phyloP scores from a whole-genome alignment of 2,113 vertebrate species.

The Ictalurus furcatus region DNA sequence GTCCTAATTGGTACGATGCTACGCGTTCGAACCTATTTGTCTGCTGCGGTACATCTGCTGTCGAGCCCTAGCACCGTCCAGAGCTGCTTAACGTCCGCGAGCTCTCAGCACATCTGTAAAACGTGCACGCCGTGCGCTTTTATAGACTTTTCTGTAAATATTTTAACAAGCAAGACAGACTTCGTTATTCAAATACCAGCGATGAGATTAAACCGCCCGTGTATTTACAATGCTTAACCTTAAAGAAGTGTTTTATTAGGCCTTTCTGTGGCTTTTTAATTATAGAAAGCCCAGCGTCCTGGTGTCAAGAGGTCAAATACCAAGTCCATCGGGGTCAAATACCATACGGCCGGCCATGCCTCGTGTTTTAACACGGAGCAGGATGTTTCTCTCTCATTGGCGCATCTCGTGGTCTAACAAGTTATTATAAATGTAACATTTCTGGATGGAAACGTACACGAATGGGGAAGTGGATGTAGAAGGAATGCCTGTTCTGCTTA shows the following conservation, averaged over 20 bases:
- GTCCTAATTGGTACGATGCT: too few relatives aligned
- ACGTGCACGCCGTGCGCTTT: slow-evolving; percentile 14
- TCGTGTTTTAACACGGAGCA: neutral
- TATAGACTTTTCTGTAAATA: slow-evolving; percentile 44
- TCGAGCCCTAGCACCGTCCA: neutral
- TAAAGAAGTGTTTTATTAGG: slow-evolving; percentile 17
- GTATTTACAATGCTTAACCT: slow-evolving; percentile 15
- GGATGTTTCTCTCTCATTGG: neutral
- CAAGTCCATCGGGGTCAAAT: slow-evolving; percentile 27
- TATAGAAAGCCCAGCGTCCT: neutral
- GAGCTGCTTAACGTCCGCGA: slow-evolving; percentile 28
- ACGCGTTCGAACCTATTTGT: neutral
- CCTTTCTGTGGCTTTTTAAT: neutral
- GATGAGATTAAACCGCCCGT: slow-evolving; percentile 2
- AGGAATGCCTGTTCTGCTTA: neutral
- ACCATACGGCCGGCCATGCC: slow-evolving; percentile 11
- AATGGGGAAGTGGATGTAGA: neutral
- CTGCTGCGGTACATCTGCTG: neutral
- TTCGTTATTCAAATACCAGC: slow-evolving; percentile 35
- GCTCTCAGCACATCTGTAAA: slow-evolving; percentile 37
- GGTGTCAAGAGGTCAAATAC: slow-evolving; percentile 31
- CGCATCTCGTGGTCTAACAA: neutral
- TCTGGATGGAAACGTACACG: neutral
- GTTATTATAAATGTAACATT: slow-evolving; percentile 22
- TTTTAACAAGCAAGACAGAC: slow-evolving; percentile 45